phyloP scores from a whole-genome alignment of 2,888 invertebrate genomes.

The Macrophya annulata region DNA sequence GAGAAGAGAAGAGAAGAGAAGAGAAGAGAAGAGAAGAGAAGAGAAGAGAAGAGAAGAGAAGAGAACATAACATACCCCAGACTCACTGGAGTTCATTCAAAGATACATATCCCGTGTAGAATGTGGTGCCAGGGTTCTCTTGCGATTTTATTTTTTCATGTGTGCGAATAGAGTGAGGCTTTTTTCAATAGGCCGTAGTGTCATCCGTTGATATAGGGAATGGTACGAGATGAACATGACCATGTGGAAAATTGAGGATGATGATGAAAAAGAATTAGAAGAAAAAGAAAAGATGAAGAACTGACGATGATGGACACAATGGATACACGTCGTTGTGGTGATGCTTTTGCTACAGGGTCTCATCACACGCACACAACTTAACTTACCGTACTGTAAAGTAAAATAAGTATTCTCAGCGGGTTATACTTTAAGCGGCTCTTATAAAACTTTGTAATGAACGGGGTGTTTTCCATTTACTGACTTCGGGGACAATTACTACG shows the following conservation, averaged over 20 bases:
- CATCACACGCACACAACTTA: background rate
- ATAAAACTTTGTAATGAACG: conserved; percentile 71
- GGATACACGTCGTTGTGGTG: background rate
- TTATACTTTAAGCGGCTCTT: conserved; percentile 71
- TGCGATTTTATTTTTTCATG: background rate
- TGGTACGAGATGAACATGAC: background rate
- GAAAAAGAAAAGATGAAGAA: background rate
- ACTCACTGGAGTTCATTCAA: background rate
- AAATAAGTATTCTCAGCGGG: conserved; percentile 58
- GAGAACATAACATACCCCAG: background rate
- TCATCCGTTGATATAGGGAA: background rate
- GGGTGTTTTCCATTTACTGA: conserved; percentile 64
- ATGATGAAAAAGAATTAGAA: background rate
- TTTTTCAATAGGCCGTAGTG: conserved; percentile 12
- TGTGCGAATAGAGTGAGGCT: background rate
- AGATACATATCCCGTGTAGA: background rate
- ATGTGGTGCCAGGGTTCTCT: background rate
- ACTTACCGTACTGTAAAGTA: background rate
- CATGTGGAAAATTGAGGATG: background rate
- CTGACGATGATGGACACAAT: background rate
- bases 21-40: background rate
- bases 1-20: background rate
- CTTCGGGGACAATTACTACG: conserved; percentile 71
- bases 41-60: conserved; percentile 13
- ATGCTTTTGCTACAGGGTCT: background rate